Evolutionary conservation across 1,140 invertebrate genomes (phyloP).

Genomic region (Cotesia typhae): DNA sequence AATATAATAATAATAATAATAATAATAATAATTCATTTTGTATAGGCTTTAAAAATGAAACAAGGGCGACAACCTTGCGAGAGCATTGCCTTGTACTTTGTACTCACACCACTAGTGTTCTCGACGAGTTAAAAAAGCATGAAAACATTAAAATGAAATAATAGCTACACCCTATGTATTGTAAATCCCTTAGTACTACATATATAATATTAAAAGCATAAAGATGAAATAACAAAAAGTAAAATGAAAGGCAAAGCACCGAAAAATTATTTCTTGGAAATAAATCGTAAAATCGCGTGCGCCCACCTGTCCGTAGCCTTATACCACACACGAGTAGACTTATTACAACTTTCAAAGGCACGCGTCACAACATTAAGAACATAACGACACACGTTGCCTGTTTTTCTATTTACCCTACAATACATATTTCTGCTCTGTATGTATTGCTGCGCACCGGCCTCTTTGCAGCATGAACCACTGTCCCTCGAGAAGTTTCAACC

Average conservation of each 20-base stretch:
- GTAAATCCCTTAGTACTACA: neutral
- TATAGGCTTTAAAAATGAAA: neutral
- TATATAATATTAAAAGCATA: neutral
- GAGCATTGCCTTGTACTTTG: neutral
- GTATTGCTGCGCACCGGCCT: too few relatives aligned
- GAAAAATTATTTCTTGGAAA: slow-evolving; percentile 30
- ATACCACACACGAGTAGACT: slow-evolving; percentile 24
- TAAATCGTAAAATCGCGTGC: slow-evolving; percentile 49
- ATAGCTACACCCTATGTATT: neutral
- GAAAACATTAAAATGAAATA: slow-evolving; percentile 2
- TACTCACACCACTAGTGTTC: neutral
- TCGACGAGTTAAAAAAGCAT: neutral
- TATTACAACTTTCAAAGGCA: slow-evolving; percentile 40
- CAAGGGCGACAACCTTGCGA: neutral
- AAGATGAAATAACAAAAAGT: neutral
- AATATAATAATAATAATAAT: too few relatives aligned
- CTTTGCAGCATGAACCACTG: slow-evolving; percentile 8
- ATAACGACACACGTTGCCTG: slow-evolving; percentile 5
- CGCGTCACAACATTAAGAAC: slow-evolving; percentile 36
- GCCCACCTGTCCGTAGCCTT: slow-evolving; percentile 21
- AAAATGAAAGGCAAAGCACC: neutral
- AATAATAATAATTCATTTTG: too few relatives aligned
- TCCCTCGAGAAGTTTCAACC: neutral
- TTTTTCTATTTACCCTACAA: neutral
- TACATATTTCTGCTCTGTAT: neutral